Evolutionary conservation across 2,113 vertebrate genomes (phyloP).

Genomic region (Lota lota): DNA sequence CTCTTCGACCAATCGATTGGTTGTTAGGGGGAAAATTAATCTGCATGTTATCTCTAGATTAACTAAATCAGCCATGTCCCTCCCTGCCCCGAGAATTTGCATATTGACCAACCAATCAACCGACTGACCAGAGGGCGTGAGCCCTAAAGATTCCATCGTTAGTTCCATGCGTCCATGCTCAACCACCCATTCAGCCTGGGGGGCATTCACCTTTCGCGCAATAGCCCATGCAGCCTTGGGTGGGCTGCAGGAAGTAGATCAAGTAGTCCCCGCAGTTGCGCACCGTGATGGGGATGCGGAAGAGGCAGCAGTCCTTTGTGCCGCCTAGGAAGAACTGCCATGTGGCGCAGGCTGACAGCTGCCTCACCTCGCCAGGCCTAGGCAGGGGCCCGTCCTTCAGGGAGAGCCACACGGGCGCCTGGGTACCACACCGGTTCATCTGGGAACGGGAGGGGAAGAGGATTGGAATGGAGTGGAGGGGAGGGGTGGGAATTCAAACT

Average conservation of each 20-base stretch:
- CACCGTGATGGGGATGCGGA: conserved; percentile 68
- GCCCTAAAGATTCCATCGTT: too few relatives aligned
- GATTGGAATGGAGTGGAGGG: conserved; percentile 31
- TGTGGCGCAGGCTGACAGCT: conserved; percentile 68
- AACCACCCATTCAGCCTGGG: too few relatives aligned
- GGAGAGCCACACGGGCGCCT: conserved; percentile 81
- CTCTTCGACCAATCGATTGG: too few relatives aligned
- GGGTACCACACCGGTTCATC: conserved; percentile 84
- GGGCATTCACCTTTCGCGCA: conserved; percentile 73
- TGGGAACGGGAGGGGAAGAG: conserved; percentile 35
- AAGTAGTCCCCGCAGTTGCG: conserved; percentile 74
- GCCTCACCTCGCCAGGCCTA: conserved; percentile 50
- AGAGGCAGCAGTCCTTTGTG: conserved; percentile 74
- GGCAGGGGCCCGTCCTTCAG: conserved; percentile 65
- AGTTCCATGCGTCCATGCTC: too few relatives aligned
- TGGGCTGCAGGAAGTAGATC: conserved; percentile 74
- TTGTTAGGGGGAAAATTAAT: too few relatives aligned
- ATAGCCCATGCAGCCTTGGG: conserved; percentile 79
- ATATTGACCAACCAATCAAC: too few relatives aligned
- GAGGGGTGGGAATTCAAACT: too few relatives aligned
- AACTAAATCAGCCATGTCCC: too few relatives aligned
- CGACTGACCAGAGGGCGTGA: too few relatives aligned
- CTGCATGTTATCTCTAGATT: too few relatives aligned
- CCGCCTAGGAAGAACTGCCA: conserved; percentile 72
- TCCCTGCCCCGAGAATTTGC: too few relatives aligned